phyloP scores from a whole-genome alignment of 2,888 invertebrate genomes.

The Psylliodes chrysocephalus region DNA sequence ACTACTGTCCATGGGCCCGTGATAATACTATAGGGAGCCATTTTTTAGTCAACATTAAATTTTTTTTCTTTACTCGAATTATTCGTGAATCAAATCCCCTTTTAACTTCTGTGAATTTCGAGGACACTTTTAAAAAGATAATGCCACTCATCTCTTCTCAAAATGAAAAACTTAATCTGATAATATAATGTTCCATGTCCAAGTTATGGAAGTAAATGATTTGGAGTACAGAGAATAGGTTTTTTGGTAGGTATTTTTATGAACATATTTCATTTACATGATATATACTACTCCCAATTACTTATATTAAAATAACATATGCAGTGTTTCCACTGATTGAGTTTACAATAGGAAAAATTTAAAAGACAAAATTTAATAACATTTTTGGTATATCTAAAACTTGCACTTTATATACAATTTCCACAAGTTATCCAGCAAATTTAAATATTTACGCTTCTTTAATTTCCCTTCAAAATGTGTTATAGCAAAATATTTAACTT shows the following conservation, averaged over 20 bases:
- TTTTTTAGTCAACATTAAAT: constrained; percentile 53
- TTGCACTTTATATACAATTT: no score
- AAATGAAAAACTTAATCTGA: constrained; percentile 27
- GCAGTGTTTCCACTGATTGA: no score
- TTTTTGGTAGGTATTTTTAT: constrained; percentile 38
- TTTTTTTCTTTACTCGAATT: constrained; percentile 29
- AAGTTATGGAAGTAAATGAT: constrained; percentile 40
- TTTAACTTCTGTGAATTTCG: constrained; percentile 42
- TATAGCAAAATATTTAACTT: no score
- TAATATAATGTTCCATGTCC: constrained; percentile 38
- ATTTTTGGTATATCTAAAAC: no score
- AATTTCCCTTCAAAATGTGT: no score
- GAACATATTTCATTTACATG: no score
- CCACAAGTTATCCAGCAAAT: no score
- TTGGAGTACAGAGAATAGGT: constrained; percentile 43
- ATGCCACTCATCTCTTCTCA: constrained; percentile 17
- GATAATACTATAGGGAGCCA: constrained; percentile 61
- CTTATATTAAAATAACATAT: no score
- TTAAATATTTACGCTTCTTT: no score
- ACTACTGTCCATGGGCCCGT: constrained; percentile 59
- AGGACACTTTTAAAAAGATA: constrained; percentile 29
- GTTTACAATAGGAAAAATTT: no score
- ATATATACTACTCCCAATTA: no score
- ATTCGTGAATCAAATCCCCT: constrained; percentile 36
- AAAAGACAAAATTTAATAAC: no score